These are phyloP conservation scores for Enteromius paludinosus DNA, from an alignment of 2,797 vertebrate genomes.

Conservation along the genomic window DNA sequence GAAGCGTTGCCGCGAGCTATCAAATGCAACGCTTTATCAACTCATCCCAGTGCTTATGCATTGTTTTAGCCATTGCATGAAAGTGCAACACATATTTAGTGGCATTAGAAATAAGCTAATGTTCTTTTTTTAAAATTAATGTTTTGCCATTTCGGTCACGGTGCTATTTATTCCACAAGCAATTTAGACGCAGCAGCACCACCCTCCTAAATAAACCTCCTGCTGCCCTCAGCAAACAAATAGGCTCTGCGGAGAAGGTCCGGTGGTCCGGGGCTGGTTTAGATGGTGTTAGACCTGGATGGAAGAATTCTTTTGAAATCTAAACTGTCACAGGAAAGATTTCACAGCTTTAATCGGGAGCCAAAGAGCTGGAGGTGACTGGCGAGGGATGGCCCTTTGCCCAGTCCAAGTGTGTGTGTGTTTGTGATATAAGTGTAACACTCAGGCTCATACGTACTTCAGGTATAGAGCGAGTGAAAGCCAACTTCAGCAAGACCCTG, in stretches of 20 bases:
- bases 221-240: conserved; percentile 76
- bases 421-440: conserved; percentile 19
- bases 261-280: conserved; percentile 72
- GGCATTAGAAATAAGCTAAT: neutral
- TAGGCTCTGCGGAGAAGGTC: conserved; percentile 68
- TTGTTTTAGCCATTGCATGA: neutral
- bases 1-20: conserved; percentile 58
- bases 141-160: conserved; percentile 39
- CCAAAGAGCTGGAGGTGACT: conserved; percentile 64
- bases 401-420: conserved; percentile 32
- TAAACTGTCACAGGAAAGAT: conserved; percentile 68
- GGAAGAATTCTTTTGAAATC: conserved; percentile 77
- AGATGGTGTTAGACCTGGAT: conserved; percentile 63
- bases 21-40: neutral
- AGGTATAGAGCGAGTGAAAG: conserved; percentile 41
- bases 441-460: conserved; percentile 52
- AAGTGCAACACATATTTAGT: neutral
- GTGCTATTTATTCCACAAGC: conserved; percentile 50
- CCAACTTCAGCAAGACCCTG: conserved; percentile 2
- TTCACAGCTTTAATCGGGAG: conserved; percentile 62
- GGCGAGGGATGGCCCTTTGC: conserved; percentile 47
- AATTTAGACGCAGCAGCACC: conserved; percentile 37
- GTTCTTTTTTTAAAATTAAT: neutral
- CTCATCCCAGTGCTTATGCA: conserved; percentile 11
- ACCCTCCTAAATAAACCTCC: conserved; percentile 45